Conservation (phyloP, 2,888 invertebrate species). For the Petrophora chlorosata region DNA sequence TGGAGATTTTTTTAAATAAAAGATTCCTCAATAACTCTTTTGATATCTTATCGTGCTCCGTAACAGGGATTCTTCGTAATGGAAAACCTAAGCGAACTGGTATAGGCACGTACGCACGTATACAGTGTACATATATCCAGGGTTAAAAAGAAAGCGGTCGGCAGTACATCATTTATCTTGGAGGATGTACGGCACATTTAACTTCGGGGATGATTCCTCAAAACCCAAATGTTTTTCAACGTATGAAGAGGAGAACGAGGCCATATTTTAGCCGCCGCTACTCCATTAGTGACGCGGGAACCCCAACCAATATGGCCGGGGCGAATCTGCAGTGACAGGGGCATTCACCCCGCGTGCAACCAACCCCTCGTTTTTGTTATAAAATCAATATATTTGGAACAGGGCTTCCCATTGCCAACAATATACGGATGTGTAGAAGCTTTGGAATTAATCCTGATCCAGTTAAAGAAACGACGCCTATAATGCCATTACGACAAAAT, state of each 20-base stretch:
- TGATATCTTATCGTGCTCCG: not conserved
- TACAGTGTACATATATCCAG: constrained; percentile 7
- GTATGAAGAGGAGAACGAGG: constrained; percentile 67
- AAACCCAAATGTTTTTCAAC: constrained; percentile 67
- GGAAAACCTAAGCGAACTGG: constrained; percentile 18
- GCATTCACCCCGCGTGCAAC: constrained; percentile 77
- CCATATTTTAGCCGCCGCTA: constrained; percentile 77
- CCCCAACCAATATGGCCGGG: constrained; percentile 75
- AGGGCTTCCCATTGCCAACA: constrained; percentile 59
- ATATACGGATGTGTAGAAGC: constrained; percentile 46
- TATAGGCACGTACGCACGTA: constrained; percentile 17
- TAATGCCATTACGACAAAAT: not conserved
- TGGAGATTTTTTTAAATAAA: constrained; percentile 25
- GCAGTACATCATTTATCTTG: constrained; percentile 40
- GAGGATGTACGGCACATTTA: constrained; percentile 46
- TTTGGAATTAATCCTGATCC: constrained; percentile 37
- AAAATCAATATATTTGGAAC: constrained; percentile 81
- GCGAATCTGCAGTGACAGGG: constrained; percentile 81
- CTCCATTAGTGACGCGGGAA: constrained; percentile 77
- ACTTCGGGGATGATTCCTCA: constrained; percentile 49
- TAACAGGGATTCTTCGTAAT: constrained; percentile 1
- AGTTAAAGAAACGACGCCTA: constrained; percentile 23
- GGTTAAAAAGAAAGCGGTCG: constrained; percentile 35
- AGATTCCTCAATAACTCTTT: not conserved
- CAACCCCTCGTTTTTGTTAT: constrained; percentile 81